Evolutionary conservation across 1,140 invertebrate species (phyloP), one percentile per base, ranked within the genome.

Genomic region (Bombus huntii): DNA sequence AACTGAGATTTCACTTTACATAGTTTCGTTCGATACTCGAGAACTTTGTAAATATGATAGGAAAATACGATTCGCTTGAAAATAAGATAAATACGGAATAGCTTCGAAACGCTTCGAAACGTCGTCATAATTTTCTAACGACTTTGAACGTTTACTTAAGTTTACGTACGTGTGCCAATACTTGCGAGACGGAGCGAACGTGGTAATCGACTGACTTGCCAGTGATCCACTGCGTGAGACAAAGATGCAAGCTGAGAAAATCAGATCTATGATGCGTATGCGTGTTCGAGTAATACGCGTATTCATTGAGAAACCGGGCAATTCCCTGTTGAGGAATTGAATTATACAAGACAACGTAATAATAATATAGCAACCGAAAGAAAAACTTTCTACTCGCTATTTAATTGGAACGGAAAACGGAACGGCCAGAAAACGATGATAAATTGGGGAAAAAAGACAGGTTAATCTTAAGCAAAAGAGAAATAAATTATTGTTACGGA

Each of bases 391-490:
- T 31, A 76, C 39, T 71, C 25, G 1, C 42, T 71, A n/a, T 71
- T 71, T 71, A 71, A 71, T 71, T 71, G 37, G 70, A 0, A 31
- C 31, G 31, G 70, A 28, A 71, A 71, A 70, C 37, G 68, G 68
- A 39, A 70, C 68, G 37, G 68, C 4, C 37, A 70, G 68, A 70
- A 70, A 70, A 71, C 37, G 70, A 72, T 72, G 18, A 72, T 72
- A 42, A 72, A 72, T 72, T 18, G 70, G 5, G 70, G 28, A 1
- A 2, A 10, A 44, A 31, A 31, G n/a, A 47, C 71, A 2, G 28
- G n/a, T 71, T 42, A n/a, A 42, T 72, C 39, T 72, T 3, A 42
- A n/a, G 70, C 39, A 42, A n/a, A 72, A 34, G 2, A n/a, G 39
- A 72, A 8, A n/a, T 42, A n/a, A 72, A 72, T 72, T 18, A n/a